Conservation (phyloP, 2,113 vertebrate genomes). For the Gymnobelideus leadbeateri region DNA sequence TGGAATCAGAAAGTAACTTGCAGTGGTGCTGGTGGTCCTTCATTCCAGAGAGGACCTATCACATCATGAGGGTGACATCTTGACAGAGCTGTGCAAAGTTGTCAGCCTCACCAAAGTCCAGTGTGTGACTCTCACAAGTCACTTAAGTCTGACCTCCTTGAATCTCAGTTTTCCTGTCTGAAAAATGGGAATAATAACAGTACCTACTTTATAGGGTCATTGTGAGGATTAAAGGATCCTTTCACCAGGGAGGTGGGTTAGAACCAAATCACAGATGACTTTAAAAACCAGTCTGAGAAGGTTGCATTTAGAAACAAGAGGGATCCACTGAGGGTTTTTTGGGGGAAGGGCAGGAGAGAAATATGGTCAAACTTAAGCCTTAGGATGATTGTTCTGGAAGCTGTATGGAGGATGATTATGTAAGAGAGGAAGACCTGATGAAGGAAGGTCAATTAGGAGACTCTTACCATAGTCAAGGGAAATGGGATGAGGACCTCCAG, state of each 20-base stretch:
- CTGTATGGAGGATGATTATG: no score
- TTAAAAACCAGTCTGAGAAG: no score
- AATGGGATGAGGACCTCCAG: not conserved
- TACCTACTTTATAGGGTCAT: not conserved
- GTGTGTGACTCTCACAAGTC: not conserved
- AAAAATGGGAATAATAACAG: not conserved
- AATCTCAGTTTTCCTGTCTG: not conserved
- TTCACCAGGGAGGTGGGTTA: no score
- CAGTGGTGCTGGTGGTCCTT: no score
- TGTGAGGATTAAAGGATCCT: no score
- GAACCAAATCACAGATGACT: no score
- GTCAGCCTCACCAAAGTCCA: not conserved
- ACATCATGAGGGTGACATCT: not conserved
- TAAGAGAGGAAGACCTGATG: no score
- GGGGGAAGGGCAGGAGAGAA: no score
- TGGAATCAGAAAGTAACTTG: not conserved
- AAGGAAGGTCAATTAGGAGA: not conserved
- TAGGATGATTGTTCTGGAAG: no score
- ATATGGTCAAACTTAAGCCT: no score
- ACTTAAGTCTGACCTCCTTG: not conserved
- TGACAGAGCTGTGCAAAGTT: not conserved
- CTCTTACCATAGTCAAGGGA: not conserved
- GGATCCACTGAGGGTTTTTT: no score
- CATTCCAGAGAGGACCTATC: not conserved
- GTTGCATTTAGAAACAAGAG: no score